These are phyloP conservation scores for Pristionchus mayeri DNA, from an alignment of 2,888 invertebrate species.

Conservation along the genomic window DNA sequence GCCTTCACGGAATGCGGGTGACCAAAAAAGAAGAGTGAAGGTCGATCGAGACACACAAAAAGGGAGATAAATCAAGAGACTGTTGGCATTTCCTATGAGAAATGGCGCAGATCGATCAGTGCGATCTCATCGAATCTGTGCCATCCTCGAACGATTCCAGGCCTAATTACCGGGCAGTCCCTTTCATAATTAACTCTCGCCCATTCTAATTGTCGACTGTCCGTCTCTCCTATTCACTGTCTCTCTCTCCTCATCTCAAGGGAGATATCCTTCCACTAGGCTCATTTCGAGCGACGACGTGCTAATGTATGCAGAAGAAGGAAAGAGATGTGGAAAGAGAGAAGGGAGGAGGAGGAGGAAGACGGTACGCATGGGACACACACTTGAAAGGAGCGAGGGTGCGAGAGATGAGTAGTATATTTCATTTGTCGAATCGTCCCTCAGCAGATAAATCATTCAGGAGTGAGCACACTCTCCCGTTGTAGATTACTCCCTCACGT, in stretches of 20 bases:
- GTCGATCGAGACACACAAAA: slow-evolving; percentile 14
- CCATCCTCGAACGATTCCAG: neutral
- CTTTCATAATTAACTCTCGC: slow-evolving; percentile 22
- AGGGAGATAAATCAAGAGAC: slow-evolving; percentile 26
- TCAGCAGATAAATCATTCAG: slow-evolving; percentile 11
- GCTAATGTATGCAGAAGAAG: slow-evolving; percentile 44
- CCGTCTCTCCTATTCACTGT: neutral
- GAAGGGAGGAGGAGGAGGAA: neutral
- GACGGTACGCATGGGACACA: no score
- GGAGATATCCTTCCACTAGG: slow-evolving; percentile 1
- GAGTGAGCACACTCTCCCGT: neutral
- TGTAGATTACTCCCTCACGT: slow-evolving; percentile 25
- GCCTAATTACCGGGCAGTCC: neutral
- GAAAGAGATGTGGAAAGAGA: neutral
- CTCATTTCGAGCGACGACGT: slow-evolving; percentile 41
- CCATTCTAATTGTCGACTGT: neutral
- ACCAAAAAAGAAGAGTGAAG: slow-evolving; percentile 5
- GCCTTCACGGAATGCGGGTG: slow-evolving; percentile 28
- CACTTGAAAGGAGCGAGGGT: neutral
- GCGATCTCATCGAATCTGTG: neutral
- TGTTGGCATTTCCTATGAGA: slow-evolving; percentile 13
- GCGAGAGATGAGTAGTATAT: slow-evolving; percentile 22
- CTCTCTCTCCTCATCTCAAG: slow-evolving; percentile 29
- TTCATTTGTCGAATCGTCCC: slow-evolving; percentile 25
- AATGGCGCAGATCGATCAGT: neutral